Evolutionary conservation across 2,888 invertebrate genomes (phyloP), one percentile per base, ranked within the genome.

Genomic region (Zonitis immaculata): DNA sequence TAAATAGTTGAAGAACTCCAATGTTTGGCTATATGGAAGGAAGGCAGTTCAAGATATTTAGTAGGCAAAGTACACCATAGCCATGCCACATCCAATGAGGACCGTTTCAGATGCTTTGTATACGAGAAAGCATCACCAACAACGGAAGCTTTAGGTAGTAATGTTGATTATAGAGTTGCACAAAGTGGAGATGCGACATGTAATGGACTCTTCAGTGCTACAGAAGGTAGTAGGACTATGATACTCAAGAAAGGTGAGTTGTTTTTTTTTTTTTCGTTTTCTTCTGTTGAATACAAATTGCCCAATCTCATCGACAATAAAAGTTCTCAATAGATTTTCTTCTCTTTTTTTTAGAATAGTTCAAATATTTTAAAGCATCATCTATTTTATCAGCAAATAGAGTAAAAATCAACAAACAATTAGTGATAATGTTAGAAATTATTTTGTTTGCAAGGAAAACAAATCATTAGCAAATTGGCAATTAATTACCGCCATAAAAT

Each of bases 181-280:
- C 93, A 94, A 77, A 92, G 91, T 47, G 94, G 92, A 7, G 94
- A 95, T 75, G 94, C 94, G 51, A 93, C 94, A 26, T 95, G 95
- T 76, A 93, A 93, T 74, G 94, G 95, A 16, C 82, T 94, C 52
- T 91, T 92, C 76, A 91, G 92, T 68, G 91, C 95, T 43, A 88
- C 88, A 59, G 94, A 92, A 69, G 91, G 91, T 0, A 88, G 89
- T 18, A 80, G 90, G 58, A 91, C 90, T 12, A 89, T 92, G 89
- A 87, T 87, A 43, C 78, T 92, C 35, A 86, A 84, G 70, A 84
- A 86, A 85, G 88, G 90, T 89, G 72, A 60, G 64, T 52, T n/a
- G n/a, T n/a, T n/a, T n/a, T n/a, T n/a, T n/a, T n/a, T n/a, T n/a
- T n/a, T n/a, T n/a, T n/a, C n/a, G n/a, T n/a, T n/a, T n/a, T n/a